phyloP scores from a whole-genome alignment of 2,113 vertebrate species.

The Rhodinocichla rosea region DNA sequence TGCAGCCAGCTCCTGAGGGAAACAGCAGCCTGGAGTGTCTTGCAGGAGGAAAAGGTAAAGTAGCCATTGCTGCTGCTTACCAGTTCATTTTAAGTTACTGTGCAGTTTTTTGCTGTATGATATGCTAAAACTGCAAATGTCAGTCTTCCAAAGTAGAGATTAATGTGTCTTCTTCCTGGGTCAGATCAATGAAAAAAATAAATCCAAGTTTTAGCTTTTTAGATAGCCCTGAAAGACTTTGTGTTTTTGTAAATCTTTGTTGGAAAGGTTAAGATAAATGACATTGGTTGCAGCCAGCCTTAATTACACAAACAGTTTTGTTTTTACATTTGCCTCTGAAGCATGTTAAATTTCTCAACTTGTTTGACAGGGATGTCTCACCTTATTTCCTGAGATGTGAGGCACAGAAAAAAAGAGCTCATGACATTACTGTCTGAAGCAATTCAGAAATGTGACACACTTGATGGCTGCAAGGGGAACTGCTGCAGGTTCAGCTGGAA shows the following conservation, averaged over 20 bases:
- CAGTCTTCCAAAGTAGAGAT: background rate
- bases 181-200: background rate
- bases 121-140: background rate
- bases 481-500: background rate
- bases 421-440: background rate
- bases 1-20: background rate
- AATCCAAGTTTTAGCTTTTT: background rate
- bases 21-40: background rate
- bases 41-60: background rate
- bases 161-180: background rate
- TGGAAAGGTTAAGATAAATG: background rate
- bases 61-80: background rate
- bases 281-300: background rate
- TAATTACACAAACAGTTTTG: background rate
- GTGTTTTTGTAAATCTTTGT: background rate
- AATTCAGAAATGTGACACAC: background rate
- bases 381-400: background rate
- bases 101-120: background rate
- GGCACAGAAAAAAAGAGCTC: background rate
- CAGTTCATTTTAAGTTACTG: background rate
- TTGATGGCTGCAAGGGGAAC: background rate
- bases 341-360: background rate
- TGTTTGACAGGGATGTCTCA: background rate
- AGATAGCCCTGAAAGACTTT: background rate
- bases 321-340: background rate